phyloP scores from a whole-genome alignment of 1,140 invertebrate genomes.

The Leptinotarsa defecta region DNA sequence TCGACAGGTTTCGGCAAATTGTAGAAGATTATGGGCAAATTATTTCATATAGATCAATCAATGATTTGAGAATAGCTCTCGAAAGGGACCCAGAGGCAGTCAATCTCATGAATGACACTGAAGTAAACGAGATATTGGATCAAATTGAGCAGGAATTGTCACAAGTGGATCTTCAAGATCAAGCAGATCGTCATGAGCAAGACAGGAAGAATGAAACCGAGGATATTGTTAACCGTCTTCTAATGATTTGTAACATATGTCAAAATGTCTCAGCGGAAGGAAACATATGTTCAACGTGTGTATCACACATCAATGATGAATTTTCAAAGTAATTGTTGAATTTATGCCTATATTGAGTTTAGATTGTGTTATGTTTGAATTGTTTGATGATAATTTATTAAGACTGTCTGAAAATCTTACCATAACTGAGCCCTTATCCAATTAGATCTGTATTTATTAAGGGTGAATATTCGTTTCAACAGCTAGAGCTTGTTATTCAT shows the following conservation, averaged over 20 bases:
- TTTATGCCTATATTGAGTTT: not conserved
- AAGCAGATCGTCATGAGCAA: slow-evolving; percentile 8
- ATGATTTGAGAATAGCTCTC: slow-evolving; percentile 10
- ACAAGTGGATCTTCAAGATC: slow-evolving; percentile 12
- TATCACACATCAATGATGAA: not conserved
- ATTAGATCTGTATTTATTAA: too few species aligned
- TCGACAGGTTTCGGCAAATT: slow-evolving; percentile 20
- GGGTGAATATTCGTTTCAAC: too few species aligned
- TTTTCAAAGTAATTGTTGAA: slow-evolving; percentile 14
- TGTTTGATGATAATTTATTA: too few species aligned
- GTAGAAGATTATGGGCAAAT: slow-evolving; percentile 25
- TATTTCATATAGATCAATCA: slow-evolving; percentile 20
- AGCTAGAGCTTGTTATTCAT: too few species aligned
- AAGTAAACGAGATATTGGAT: slow-evolving; percentile 23
- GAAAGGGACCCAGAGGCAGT: slow-evolving; percentile 8
- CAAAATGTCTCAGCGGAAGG: not conserved
- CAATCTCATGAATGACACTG: slow-evolving; percentile 7
- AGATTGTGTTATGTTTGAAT: too few species aligned
- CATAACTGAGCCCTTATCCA: too few species aligned
- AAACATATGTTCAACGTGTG: slow-evolving; percentile 8
- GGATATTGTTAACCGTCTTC: slow-evolving; percentile 19
- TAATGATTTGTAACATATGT: slow-evolving; percentile 8
- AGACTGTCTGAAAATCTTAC: too few species aligned
- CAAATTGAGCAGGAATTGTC: slow-evolving; percentile 23
- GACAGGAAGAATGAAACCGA: slow-evolving; percentile 12